A percentile compares a stretch with the other conserved stretches of the same genome.
phyloP scores from a whole-genome alignment of 1,140 invertebrate species.

The Aricia agestis region DNA sequence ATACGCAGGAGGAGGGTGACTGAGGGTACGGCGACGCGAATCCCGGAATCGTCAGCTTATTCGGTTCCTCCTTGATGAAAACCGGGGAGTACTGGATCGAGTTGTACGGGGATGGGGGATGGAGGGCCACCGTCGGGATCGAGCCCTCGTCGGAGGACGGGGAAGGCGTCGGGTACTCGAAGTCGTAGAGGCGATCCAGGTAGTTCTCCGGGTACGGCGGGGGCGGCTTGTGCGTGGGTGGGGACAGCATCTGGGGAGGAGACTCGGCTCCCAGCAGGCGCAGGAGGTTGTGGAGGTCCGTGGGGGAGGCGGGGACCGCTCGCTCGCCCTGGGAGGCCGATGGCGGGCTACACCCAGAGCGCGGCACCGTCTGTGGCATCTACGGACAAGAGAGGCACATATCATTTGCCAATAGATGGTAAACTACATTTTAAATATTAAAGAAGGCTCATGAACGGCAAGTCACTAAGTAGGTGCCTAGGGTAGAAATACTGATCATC shows the following conservation, averaged over 20 bases:
- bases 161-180: slow-evolving; percentile 70
- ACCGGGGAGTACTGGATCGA: slow-evolving; percentile 56
- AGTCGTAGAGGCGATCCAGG: slow-evolving; percentile 63
- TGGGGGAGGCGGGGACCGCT: slow-evolving; percentile 77
- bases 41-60: slow-evolving; percentile 73
- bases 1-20: slow-evolving; percentile 78
- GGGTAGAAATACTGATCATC: too few species aligned
- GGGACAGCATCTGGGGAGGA: slow-evolving; percentile 76
- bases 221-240: slow-evolving; percentile 66
- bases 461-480: too few species aligned
- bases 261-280: slow-evolving; percentile 73
- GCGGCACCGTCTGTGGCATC: slow-evolving; percentile 90
- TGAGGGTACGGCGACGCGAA: slow-evolving; percentile 78
- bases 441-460: too few species aligned
- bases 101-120: slow-evolving; percentile 69
- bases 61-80: slow-evolving; percentile 72
- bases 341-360: slow-evolving; percentile 83
- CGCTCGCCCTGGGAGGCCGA: slow-evolving; percentile 82
- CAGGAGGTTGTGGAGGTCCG: slow-evolving; percentile 76
- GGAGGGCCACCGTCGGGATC: slow-evolving; percentile 68
- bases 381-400: slow-evolving; percentile 71
- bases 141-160: slow-evolving; percentile 74
- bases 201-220: slow-evolving; percentile 66
- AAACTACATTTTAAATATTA: too few species aligned
- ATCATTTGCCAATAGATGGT: neutral